A percentile compares a stretch with the other conserved stretches of the same genome.
Conservation (phyloP, 2,113 vertebrate species). For the Dicerorhinus sumatrensis region DNA sequence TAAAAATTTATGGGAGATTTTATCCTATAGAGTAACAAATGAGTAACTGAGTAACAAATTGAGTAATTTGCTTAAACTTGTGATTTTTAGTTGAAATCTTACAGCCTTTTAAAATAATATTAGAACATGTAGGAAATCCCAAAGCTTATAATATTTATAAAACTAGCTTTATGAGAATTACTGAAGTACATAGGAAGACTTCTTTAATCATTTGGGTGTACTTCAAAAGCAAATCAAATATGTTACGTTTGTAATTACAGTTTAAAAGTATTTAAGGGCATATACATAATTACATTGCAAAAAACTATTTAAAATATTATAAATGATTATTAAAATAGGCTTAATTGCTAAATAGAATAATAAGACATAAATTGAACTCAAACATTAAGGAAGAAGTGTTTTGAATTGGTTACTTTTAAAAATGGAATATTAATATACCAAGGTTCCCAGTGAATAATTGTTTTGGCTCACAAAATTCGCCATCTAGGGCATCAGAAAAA, state of each 20-base stretch:
- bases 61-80: not conserved
- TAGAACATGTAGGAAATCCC: not conserved
- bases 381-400: conserved; percentile 23
- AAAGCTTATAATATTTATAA: conserved; percentile 29
- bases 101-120: not conserved
- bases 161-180: not conserved
- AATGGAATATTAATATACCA: conserved; percentile 1
- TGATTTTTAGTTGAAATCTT: conserved; percentile 8
- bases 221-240: conserved; percentile 46
- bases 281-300: not conserved
- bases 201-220: not conserved
- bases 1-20: not conserved
- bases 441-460: not conserved
- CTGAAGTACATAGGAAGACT: not conserved
- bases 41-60: not conserved
- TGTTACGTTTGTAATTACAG: not conserved
- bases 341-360: not conserved
- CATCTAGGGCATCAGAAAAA: not conserved
- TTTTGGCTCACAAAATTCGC: not conserved
- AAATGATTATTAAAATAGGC: not conserved
- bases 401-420: not conserved
- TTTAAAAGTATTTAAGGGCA: conserved; percentile 46
- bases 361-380: not conserved
- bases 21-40: not conserved
- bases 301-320: not conserved